Base-by-base conservation (phyloP, 2,888 invertebrate species). In the Allophyes oxyacanthae region DNA sequence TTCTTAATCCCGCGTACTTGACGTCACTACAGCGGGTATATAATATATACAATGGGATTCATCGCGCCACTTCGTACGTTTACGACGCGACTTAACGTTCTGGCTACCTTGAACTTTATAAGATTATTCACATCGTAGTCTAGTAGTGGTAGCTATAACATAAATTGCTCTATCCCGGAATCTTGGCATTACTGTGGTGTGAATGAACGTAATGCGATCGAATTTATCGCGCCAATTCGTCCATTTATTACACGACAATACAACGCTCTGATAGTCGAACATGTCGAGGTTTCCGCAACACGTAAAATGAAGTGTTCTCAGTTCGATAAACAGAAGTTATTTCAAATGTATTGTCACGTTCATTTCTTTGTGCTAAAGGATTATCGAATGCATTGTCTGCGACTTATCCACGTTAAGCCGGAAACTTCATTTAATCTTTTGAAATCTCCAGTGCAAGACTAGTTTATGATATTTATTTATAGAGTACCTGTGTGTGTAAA, bases 191-290 rank as follows among this genome's bases (percentile, higher is more conserved):
- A n/a, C 9, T 20, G 6, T 9, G 8, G 11, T 9, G 11, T 25
- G 9, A 40, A 41, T 26, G 26, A 41, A 41, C 25, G 40, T 10
- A 6, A 41, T 26, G 26, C 42, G 43, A 67, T 66, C 60, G 58
- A 66, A 64, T 77, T 69, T 73, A 73, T 63, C 56, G 45, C 68
- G 43, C 44, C 43, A 56, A 60, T 58, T 52, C 50, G 51, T 51
- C 40, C 59, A 64, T 69, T 79, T 75, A 79, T 60, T 73, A 64
- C 43, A 20, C 33, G n/a, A 45, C 55, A 48, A 57, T 64, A 71
- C 50, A 30, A 28, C 9, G 13, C 49, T 51, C 14, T 40, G 67
- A 20, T 20, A 20, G 20, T 20, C 20, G 20, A 20, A 59, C 48
- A 34, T 26, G 33, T 26, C 72, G 73, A 8, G 73, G 73, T 72